These are phyloP conservation scores for Drosophila repleta DNA, from an alignment of 1,140 invertebrate genomes.

Conservation along the genomic window DNA sequence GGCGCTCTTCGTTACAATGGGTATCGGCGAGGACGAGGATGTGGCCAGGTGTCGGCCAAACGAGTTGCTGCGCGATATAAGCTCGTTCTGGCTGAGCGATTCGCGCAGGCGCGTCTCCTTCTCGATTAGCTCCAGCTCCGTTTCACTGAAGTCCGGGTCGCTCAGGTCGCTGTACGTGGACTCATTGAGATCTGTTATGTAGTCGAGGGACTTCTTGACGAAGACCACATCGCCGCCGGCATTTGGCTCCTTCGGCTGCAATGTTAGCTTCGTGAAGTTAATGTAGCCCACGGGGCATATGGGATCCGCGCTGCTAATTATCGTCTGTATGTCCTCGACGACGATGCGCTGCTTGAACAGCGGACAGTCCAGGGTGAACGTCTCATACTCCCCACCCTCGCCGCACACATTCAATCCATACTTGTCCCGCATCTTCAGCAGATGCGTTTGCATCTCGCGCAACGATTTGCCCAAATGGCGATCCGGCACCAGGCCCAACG, in stretches of 20 bases:
- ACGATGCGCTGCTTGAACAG: slow-evolving; percentile 95
- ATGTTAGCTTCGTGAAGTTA: slow-evolving; percentile 92
- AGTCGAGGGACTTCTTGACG: slow-evolving; percentile 86
- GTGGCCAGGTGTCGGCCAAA: slow-evolving; percentile 78
- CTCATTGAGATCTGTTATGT: slow-evolving; percentile 86
- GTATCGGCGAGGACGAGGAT: slow-evolving; percentile 80
- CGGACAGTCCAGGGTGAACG: slow-evolving; percentile 98
- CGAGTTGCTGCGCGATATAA: slow-evolving; percentile 82
- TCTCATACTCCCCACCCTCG: slow-evolving; percentile 99
- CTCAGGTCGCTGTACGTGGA: slow-evolving; percentile 87
- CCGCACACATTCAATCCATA: slow-evolving; percentile 99
- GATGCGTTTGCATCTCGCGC: slow-evolving; percentile 92
- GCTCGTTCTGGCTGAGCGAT: slow-evolving; percentile 78
- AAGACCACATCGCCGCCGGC: slow-evolving; percentile 70
- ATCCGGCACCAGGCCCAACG: slow-evolving; percentile 93
- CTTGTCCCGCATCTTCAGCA: slow-evolving; percentile 95
- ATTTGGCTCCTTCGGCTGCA: slow-evolving; percentile 86
- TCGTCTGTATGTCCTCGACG: slow-evolving; percentile 93
- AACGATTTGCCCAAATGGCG: slow-evolving; percentile 95
- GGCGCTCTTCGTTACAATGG: slow-evolving; percentile 83
- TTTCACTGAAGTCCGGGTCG: slow-evolving; percentile 86
- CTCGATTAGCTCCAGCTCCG: slow-evolving; percentile 86
- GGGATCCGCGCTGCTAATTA: slow-evolving; percentile 95
- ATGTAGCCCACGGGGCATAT: slow-evolving; percentile 97
- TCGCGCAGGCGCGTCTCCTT: slow-evolving; percentile 83